Conservation (phyloP, 2,888 invertebrate genomes). For the Eupithecia tripunctaria region DNA sequence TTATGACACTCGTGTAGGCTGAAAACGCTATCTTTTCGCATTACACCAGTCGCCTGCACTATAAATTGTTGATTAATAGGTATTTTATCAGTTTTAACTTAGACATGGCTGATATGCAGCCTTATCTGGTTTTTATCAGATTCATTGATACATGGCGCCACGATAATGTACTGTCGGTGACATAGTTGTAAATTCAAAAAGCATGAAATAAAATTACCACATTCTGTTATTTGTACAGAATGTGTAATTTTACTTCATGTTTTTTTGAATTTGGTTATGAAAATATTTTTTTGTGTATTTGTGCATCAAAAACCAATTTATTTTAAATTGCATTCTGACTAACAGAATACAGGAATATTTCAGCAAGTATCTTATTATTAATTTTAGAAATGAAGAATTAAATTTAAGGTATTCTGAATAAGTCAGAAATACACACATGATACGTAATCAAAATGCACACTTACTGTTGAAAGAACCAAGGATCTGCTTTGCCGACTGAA, state of each 20-base stretch:
- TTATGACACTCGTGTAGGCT: background rate
- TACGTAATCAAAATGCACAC: background rate
- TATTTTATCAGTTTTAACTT: constrained; percentile 45
- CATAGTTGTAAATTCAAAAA: constrained; percentile 13
- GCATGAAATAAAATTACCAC: too few relatives aligned
- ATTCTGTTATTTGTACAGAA: too few relatives aligned
- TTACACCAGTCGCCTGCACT: constrained; percentile 3
- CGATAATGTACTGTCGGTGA: constrained; percentile 32
- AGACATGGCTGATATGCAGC: constrained; percentile 19
- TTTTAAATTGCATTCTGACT: background rate
- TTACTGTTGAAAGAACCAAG: background rate
- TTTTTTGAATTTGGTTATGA: background rate
- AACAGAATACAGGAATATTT: background rate
- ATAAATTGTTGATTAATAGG: constrained; percentile 21
- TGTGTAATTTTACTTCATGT: background rate
- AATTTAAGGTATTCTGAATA: background rate
- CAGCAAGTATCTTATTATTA: background rate
- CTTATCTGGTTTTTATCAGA: constrained; percentile 49
- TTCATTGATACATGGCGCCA: constrained; percentile 59
- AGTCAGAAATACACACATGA: background rate
- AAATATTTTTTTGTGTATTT: background rate
- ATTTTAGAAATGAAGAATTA: background rate
- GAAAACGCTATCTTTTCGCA: constrained; percentile 10
- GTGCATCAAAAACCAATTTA: background rate
- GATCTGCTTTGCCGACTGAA: background rate